Evolutionary conservation across 92 coral and sea anemone genomes (phyloP).

Genomic region (Plumapathes pennacea): DNA sequence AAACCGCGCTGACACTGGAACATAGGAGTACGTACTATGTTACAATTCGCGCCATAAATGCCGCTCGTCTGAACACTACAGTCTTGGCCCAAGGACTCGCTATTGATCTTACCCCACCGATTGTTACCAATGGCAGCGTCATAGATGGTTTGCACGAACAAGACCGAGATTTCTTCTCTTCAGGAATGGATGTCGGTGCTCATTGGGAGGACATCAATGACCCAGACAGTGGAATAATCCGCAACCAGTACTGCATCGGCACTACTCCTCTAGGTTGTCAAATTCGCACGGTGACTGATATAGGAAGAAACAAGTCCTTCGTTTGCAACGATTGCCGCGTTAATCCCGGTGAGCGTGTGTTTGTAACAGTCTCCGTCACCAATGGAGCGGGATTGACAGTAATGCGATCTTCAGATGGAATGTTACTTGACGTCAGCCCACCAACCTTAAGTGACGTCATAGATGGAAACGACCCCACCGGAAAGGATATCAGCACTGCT

Average conservation of each 20-base stretch:
- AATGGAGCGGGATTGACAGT: constrained; percentile 62
- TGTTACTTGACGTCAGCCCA: constrained; percentile 74
- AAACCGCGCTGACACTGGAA: constrained; percentile 26
- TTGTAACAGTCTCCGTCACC: constrained; percentile 47
- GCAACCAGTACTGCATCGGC: constrained; percentile 68
- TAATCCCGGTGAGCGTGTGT: constrained; percentile 38
- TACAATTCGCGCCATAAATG: constrained; percentile 69
- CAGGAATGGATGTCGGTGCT: constrained; percentile 43
- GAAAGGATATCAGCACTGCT: constrained; percentile 51
- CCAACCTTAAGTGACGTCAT: constrained; percentile 61
- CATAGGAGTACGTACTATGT: constrained; percentile 50
- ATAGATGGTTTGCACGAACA: constrained; percentile 36
- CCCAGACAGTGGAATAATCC: constrained; percentile 67
- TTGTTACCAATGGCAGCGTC: constrained; percentile 34
- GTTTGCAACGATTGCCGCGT: constrained; percentile 37
- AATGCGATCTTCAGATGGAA: constrained; percentile 66
- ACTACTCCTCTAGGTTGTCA: constrained; percentile 71
- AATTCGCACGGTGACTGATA: constrained; percentile 51
- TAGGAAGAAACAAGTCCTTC: constrained; percentile 40
- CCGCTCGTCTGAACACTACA: constrained; percentile 64
- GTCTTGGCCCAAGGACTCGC: constrained; percentile 44
- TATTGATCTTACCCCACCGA: constrained; percentile 73
- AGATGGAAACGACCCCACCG: constrained; percentile 58
- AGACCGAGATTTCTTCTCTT: constrained; percentile 47
- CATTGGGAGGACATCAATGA: constrained; percentile 70